A percentile compares a stretch with the other conserved stretches of the same genome.
Evolutionary conservation across 2,113 vertebrate species (phyloP).

Genomic region (Pungitius pungitius): DNA sequence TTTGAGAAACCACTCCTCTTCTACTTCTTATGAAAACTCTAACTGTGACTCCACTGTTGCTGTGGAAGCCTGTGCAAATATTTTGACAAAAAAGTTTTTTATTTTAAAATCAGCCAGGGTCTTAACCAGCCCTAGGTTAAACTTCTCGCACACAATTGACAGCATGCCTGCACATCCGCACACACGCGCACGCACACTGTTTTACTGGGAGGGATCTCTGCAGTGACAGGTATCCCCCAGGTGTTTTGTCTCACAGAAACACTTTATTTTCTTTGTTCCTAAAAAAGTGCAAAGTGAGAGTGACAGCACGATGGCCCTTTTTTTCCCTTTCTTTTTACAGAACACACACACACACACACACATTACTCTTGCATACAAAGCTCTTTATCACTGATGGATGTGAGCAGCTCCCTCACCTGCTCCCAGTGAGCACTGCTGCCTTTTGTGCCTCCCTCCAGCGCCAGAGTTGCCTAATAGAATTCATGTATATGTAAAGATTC

Average conservation of each 20-base stretch:
- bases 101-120: constrained; percentile 34
- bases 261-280: constrained; percentile 71
- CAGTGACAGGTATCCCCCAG: constrained; percentile 71
- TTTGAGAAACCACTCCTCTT: constrained; percentile 23
- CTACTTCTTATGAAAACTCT: constrained; percentile 45
- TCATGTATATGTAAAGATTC: constrained; percentile 79
- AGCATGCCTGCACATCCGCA: constrained; percentile 17
- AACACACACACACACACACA: constrained; percentile 41
- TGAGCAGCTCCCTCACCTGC: constrained; percentile 61
- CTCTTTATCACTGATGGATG: constrained; percentile 78
- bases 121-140: constrained; percentile 54
- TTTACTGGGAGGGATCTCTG: constrained; percentile 48
- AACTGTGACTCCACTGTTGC: constrained; percentile 20
- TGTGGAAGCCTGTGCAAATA: constrained; percentile 45
- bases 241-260: constrained; percentile 68
- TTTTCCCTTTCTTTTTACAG: constrained; percentile 34
- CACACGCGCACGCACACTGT: constrained; percentile 31
- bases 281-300: constrained; percentile 71
- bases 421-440: constrained; percentile 43
- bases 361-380: constrained; percentile 33
- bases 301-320: constrained; percentile 60
- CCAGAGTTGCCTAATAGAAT: constrained; percentile 75
- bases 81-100: constrained; percentile 50
- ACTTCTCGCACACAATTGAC: constrained; percentile 33
- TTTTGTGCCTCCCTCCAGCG: constrained; percentile 67